Percentiles rank a stretch among this genome's conserved stretches.
Conservation (phyloP, 2,113 vertebrate species). For the Pelmatolapia mariae region DNA sequence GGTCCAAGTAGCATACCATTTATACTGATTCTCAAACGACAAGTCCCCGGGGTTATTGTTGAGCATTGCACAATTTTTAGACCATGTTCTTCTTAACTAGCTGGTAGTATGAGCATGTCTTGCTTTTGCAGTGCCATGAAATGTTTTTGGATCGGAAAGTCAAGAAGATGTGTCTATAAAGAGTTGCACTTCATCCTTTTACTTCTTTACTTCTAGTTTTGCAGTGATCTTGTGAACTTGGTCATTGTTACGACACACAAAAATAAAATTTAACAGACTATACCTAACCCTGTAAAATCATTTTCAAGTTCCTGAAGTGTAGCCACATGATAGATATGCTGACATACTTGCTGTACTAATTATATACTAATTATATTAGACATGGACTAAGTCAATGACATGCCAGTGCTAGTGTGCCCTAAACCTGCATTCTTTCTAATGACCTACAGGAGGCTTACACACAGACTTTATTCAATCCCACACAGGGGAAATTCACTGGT, state of each 20-base stretch:
- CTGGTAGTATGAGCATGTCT: neutral
- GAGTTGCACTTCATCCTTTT: neutral
- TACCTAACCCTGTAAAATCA: neutral
- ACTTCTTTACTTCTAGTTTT: neutral
- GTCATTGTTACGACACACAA: neutral
- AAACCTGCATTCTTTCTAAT: neutral
- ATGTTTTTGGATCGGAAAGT: neutral
- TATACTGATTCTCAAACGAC: constrained; percentile 66
- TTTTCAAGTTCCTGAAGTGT: neutral
- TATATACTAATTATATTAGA: accelerated
- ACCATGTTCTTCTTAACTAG: neutral
- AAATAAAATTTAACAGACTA: neutral
- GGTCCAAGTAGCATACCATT: constrained; percentile 32
- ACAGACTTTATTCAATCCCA: neutral
- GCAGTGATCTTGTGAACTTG: neutral
- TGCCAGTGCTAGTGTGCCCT: neutral
- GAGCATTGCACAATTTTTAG: neutral
- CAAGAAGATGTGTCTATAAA: neutral
- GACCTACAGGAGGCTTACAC: neutral
- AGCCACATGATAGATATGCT: too few relatives aligned
- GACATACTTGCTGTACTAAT: neutral
- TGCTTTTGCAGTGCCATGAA: neutral
- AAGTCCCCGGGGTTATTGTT: constrained; percentile 58
- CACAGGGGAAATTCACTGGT: neutral
- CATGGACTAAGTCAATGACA: neutral